Conservation (phyloP, 1,140 invertebrate species). For the Rhagoletis zephyria region DNA sequence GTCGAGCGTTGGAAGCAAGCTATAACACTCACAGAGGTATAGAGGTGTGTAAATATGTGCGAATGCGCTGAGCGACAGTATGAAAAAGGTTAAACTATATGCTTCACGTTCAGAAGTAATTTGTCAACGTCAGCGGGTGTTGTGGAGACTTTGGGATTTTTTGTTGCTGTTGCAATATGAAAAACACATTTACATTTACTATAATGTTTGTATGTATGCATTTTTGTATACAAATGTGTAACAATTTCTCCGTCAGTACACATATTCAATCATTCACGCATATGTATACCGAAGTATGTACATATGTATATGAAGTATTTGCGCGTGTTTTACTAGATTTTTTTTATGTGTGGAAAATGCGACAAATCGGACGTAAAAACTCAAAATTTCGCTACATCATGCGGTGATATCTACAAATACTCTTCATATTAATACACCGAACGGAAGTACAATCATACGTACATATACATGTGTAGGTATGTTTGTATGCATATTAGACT, state of each 20-base stretch:
- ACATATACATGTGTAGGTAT: neutral
- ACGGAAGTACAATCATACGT: neutral
- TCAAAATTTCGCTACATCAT: neutral
- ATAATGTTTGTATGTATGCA: neutral
- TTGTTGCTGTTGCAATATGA: neutral
- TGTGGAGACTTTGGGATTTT: neutral
- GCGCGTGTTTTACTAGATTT: neutral
- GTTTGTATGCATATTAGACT: neutral
- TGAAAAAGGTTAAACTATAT: neutral
- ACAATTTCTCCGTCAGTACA: neutral
- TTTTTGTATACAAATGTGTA: neutral
- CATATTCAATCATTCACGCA: neutral
- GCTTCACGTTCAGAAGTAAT: slow-evolving; percentile 6
- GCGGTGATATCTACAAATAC: neutral
- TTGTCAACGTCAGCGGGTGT: slow-evolving; percentile 36
- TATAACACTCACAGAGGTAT: neutral
- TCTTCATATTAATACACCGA: slow-evolving; percentile 8
- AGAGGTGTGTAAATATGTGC: neutral
- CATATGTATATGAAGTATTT: neutral
- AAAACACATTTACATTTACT: neutral
- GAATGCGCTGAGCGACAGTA: neutral
- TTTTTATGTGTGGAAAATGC: neutral
- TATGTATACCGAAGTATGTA: neutral
- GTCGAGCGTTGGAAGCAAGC: neutral
- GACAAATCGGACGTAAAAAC: slow-evolving; percentile 15